Conservation (phyloP, 2,888 invertebrate genomes). For the Trichogramma evanescens region DNA sequence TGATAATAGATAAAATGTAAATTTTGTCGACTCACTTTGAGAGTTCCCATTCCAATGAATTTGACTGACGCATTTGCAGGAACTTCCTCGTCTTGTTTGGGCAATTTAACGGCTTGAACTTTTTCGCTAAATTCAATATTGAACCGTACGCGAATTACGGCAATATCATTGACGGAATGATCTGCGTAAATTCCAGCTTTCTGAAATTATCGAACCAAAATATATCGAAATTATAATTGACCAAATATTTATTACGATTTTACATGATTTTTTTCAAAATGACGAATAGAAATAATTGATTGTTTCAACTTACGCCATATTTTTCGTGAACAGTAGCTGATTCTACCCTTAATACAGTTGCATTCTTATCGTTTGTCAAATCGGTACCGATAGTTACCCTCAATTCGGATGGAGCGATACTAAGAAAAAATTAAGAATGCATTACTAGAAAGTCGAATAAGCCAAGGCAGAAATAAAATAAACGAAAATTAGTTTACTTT, state of each 20-base stretch:
- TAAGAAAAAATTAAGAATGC: slow-evolving; percentile 9
- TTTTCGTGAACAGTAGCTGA: slow-evolving; percentile 5
- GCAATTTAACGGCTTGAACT: slow-evolving; percentile 34
- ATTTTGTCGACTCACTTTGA: slow-evolving; percentile 28
- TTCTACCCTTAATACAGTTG: neutral
- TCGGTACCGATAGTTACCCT: slow-evolving; percentile 35
- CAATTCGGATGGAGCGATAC: slow-evolving; percentile 34
- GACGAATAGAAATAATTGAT: neutral
- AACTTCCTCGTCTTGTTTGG: slow-evolving; percentile 28
- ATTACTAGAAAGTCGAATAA: neutral
- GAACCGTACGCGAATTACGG: slow-evolving; percentile 34
- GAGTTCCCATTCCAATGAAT: slow-evolving; percentile 42
- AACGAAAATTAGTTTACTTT: slow-evolving; percentile 39
- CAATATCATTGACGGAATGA: slow-evolving; percentile 35
- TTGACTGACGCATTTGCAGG: slow-evolving; percentile 22
- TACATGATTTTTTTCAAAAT: neutral
- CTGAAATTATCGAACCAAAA: neutral
- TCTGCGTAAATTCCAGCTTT: neutral
- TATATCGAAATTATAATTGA: too few species aligned
- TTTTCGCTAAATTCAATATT: slow-evolving; percentile 37
- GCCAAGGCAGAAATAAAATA: neutral
- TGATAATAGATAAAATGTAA: neutral
- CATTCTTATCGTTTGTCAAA: slow-evolving; percentile 37
- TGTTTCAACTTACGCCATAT: neutral
- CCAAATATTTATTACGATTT: too few species aligned